Percentiles rank a stretch among this genome's conserved stretches.
These are phyloP conservation scores for Petromus typicus DNA, from an alignment of 2,113 vertebrate genomes.

Conservation along the genomic window DNA sequence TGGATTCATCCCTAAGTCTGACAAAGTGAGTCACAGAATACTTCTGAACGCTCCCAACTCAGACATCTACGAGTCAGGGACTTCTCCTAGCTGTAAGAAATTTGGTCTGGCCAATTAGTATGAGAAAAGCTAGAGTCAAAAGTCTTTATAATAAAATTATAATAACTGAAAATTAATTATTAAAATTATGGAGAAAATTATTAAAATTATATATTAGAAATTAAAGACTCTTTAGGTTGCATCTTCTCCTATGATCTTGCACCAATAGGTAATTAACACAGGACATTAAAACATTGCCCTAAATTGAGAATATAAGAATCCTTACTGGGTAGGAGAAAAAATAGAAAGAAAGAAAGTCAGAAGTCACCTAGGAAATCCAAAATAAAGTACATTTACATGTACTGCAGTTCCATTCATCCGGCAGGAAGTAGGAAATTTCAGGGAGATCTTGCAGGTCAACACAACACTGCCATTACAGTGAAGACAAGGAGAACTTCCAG, in stretches of 20 bases:
- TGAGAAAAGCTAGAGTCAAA: neutral
- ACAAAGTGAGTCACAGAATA: neutral
- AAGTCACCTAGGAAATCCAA: conserved; percentile 19
- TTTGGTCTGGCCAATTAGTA: neutral
- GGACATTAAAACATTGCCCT: neutral
- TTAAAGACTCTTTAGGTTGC: neutral
- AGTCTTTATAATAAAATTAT: conserved; percentile 11
- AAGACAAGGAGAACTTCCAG: neutral
- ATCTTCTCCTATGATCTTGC: neutral
- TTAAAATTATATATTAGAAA: conserved; percentile 25
- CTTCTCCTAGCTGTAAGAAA: neutral
- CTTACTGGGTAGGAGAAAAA: neutral
- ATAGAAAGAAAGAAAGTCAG: neutral
- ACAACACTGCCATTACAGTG: neutral
- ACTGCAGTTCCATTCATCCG: neutral
- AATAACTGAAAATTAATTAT: neutral
- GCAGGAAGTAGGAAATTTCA: neutral
- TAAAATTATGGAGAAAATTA: neutral
- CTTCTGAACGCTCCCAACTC: neutral
- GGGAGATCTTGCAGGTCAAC: neutral
- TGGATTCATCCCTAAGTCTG: neutral
- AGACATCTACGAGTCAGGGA: neutral
- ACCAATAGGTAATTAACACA: neutral
- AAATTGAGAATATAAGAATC: neutral
- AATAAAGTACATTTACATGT: neutral